Base-by-base conservation (phyloP, 1,140 invertebrate genomes). In the Zaprionus capensis region DNA sequence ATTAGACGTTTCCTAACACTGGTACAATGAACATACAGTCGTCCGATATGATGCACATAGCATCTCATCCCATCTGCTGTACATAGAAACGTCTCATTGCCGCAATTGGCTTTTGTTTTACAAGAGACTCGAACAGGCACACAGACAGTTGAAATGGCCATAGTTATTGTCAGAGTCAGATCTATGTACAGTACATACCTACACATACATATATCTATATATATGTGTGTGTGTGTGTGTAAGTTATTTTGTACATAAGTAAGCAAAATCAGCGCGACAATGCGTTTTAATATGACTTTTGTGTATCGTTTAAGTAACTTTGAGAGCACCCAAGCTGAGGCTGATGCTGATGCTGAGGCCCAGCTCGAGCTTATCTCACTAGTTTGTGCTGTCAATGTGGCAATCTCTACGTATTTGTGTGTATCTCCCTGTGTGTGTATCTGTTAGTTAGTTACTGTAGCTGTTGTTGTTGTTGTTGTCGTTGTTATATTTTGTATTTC, bases 251-350 rank as follows among this genome's bases (percentile, higher is more conserved):
- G 61, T 87, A 77, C 57, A 77, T 82, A 82, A 88, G 71, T 88
- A 88, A 88, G 75, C 56, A 81, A 88, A 88, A 90, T 88, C 84
- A 88, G 71, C 69, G 81, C 78, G 63, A 88, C 84, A 88, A 88
- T 81, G 81, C 85, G 81, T 88, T 88, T 88, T 88, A 88, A 88
- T 88, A 78, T 69, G 84, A 84, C 84, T 88, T 88, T 88, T 88
- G 84, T 88, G 63, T 81, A 81, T 69, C 84, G 81, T 88, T 88
- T 88, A 88, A 88, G 73, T 72, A 66, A 74, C 59, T 87, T 83
- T 75, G 59, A 75, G 67, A 80, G 74, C 72, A 81, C 61, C 41
- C 67, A 75, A 71, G 68, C 17, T 71, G 58, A 20, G 46, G n/a
- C 71, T 71, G 28, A 31, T 28, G 26, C 66, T 38, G 15, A 41